Conservation (phyloP, 2,113 vertebrate genomes). For the Trematomus loennbergii region DNA sequence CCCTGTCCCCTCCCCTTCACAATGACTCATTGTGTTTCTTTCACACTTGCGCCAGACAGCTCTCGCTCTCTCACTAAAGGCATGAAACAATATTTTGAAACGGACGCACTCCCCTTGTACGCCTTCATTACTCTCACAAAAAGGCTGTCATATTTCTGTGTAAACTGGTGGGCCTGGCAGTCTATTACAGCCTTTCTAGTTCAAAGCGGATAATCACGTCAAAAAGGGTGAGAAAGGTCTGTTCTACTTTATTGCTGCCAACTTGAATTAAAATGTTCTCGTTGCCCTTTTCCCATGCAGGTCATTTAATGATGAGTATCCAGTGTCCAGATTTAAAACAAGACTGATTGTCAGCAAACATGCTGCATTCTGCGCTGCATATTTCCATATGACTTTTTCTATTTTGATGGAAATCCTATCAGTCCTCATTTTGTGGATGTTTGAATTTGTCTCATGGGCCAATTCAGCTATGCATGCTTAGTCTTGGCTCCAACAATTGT, state of each 20-base stretch:
- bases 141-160: conserved; percentile 73
- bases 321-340: neutral
- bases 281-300: conserved; percentile 16
- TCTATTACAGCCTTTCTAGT: conserved; percentile 60
- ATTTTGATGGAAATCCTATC: conserved; percentile 29
- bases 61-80: conserved; percentile 74
- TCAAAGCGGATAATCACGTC: conserved; percentile 36
- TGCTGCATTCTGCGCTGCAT: neutral
- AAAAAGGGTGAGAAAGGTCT: conserved; percentile 30
- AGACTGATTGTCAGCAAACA: neutral
- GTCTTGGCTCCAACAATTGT: conserved; percentile 74
- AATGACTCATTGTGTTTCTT: conserved; percentile 83
- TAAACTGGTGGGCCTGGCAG: conserved; percentile 69
- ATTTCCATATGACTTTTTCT: conserved; percentile 4
- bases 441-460: conserved; percentile 67
- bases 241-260: conserved; percentile 44
- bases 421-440: conserved; percentile 61
- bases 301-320: neutral
- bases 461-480: conserved; percentile 77
- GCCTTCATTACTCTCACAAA: conserved; percentile 76
- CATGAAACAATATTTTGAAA: conserved; percentile 84
- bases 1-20: conserved; percentile 60
- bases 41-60: conserved; percentile 77
- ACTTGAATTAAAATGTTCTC: conserved; percentile 44
- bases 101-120: conserved; percentile 68